Base-by-base conservation (phyloP, 2,797 vertebrate species). In the Acrocephalus scirpaceus region DNA sequence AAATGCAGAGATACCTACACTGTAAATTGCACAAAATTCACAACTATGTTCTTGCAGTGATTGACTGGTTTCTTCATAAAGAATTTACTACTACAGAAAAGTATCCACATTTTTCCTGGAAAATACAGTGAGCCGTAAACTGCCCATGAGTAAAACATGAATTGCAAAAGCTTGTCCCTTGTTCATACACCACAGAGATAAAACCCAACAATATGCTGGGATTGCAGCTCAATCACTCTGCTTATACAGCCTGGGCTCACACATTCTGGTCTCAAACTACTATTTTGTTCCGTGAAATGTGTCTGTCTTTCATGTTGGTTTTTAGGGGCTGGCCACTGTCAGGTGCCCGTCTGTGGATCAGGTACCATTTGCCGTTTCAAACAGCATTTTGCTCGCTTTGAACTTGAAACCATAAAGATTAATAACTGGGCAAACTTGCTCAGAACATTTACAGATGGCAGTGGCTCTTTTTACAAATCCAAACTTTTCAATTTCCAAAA, bases 11-110 rank as follows among this genome's bases (percentile, higher is more conserved):
- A 76, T 86, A 77, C 53, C 83, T 67, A 76, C 30, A 32, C 25
- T 32, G 54, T 76, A 92, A 94, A 94, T 66, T 65, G 84, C 72
- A 93, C 66, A 82, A 90, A 89, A 83, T 32, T 61, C 81, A 92
- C 67, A 72, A 38, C 86, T 86, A 92, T 51, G 44, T 53, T 95
- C 66, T 80, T 69, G 48, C 42, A 90, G 34, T 32, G 77, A 94
- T 56, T 94, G 90, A 91, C 67, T 88, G 30, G 6, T 42, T 93
- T 86, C 64, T 78, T 95, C 83, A 79, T 93, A 84, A 95, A 89
- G 70, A 90, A 95, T 84, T 95, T 86, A 92, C 47, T 42, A 50
- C 26, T 70, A 70, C 50, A 71, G 67, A 62, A 74, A 92, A 73
- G 12, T 29, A 69, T 34, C 60, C 67, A 82, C 2, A 3, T 47